These are phyloP conservation scores for Anthoscopus minutus DNA, from an alignment of 2,113 vertebrate species.

Conservation along the genomic window DNA sequence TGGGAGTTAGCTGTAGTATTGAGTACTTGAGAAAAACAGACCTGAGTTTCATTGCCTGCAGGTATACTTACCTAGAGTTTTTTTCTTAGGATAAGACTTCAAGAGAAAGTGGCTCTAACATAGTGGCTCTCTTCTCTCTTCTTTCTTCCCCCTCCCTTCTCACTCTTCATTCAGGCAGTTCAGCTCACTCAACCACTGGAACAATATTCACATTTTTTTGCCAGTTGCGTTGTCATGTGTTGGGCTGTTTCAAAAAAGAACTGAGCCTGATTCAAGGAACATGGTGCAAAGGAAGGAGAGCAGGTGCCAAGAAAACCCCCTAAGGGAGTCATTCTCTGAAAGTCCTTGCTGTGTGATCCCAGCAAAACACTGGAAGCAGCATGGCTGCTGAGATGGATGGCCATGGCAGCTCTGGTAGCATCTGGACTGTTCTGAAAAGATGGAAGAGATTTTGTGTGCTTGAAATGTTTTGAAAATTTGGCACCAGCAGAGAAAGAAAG, in stretches of 20 bases:
- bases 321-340: background rate
- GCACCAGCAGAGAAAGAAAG: background rate
- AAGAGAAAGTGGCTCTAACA: constrained; percentile 56
- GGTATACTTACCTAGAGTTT: constrained; percentile 48
- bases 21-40: constrained; percentile 55
- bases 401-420: background rate
- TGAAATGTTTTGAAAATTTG: background rate
- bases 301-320: background rate
- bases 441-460: background rate
- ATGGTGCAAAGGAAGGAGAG: background rate
- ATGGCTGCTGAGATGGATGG: background rate
- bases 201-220: background rate
- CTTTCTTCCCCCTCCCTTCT: constrained; percentile 23
- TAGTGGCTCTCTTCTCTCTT: constrained; percentile 1
- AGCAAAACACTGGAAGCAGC: background rate
- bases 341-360: background rate
- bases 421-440: background rate
- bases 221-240: background rate
- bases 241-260: background rate
- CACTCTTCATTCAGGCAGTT: constrained; percentile 18
- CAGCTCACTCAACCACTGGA: background rate
- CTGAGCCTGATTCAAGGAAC: background rate
- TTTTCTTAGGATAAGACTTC: constrained; percentile 60
- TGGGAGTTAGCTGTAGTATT: constrained; percentile 34
- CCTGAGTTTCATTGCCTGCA: constrained; percentile 50